Base-by-base conservation (phyloP, 2,113 vertebrate genomes). In the Lepus timidus region DNA sequence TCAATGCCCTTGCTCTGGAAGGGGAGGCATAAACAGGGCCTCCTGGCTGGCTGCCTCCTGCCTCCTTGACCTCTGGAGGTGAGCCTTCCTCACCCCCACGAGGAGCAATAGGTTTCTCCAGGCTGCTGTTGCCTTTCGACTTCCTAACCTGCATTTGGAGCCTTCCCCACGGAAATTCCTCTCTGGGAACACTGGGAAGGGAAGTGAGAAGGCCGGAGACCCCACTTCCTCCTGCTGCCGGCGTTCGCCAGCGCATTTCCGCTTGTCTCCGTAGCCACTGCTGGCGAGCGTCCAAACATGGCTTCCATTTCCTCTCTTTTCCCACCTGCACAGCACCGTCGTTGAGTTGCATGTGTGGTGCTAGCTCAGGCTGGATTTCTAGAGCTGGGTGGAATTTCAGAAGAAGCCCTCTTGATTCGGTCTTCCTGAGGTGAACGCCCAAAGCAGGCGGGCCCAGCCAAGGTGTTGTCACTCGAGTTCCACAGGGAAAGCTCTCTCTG, bases 111-210 rank as follows among this genome's bases (percentile, higher is more conserved):
- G 73, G 68, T 70, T 92, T 67, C 62, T 36, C 75, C 79, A 22
- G 62, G 51, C 82, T 27, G 19, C 14, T 92, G 36, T 36, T 86
- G 88, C 31, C 85, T 86, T 85, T 67, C 55, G 51, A 90, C 81
- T 51, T 85, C 85, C 74, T 39, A 83, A 25, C 58, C 76, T 52
- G 6, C 20, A 39, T 25, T 49, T 36, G 71, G 44, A 88, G 61
- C 31, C 97, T 87, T 97, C 88, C 91, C 80, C 4, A 2, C 1
- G 8, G 92, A 95, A 88, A 92, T 64, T 70, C 39, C 81, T 96
- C 86, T 61, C 70, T 78, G 87, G 55, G 61, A 95, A 73, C 91
- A 93, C 55, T 83, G 52, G 65, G 94, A 94, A 95, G 79, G 96
- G 91, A 96, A 91, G 68, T 73, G 65, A 86, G 76, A 76, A 88